Evolutionary conservation across 92 coral and sea anemone species (phyloP), one percentile per base, ranked within the genome.

Genomic region (Epizoanthus fatuus): DNA sequence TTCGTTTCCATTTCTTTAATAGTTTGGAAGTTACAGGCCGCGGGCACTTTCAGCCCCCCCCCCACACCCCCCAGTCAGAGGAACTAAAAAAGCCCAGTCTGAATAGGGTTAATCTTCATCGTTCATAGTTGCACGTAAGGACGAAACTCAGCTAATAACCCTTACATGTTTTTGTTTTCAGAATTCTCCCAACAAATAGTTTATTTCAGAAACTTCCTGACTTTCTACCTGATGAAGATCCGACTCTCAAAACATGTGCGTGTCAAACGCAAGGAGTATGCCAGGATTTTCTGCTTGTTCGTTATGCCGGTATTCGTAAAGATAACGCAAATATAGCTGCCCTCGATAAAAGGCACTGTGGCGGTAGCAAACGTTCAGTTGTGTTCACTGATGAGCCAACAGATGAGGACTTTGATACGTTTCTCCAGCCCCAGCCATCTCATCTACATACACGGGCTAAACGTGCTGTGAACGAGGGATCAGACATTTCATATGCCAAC

Each of bases 401-500:
- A 20, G 60, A 52, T 1, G 63, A 52, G 25, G 78, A 72, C 19
- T 72, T 72, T 52, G 58, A 49, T 20, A 2, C 54, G 60, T 53
- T 52, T 49, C 62, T 25, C 9, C 10, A 6, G 7, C 14, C 39
- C n/a, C 4, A 7, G 47, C 3, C n/a, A 0, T 20, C 22, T 47
- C 78, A 10, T 52, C 54, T 49, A 2, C 78, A 20, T 10, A 13
- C 62, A 9, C 78, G 78, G 17, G 16, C 78, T 13, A 72, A 52
- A 49, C 78, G 78, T 72, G 78, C 78, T 2, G 60, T 72, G 14
- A 29, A 10, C 19, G 63, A 3, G 62, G 57, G 4, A 29, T 22
- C 62, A n/a, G n/a, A 51, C 44, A 72, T 72, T 72, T 72, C 78
- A 0, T 72, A 52, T 72, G 62, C 52, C 22, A 72, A 49, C 44